phyloP scores from a whole-genome alignment of 2,888 invertebrate genomes.

The Limulus polyphemus region DNA sequence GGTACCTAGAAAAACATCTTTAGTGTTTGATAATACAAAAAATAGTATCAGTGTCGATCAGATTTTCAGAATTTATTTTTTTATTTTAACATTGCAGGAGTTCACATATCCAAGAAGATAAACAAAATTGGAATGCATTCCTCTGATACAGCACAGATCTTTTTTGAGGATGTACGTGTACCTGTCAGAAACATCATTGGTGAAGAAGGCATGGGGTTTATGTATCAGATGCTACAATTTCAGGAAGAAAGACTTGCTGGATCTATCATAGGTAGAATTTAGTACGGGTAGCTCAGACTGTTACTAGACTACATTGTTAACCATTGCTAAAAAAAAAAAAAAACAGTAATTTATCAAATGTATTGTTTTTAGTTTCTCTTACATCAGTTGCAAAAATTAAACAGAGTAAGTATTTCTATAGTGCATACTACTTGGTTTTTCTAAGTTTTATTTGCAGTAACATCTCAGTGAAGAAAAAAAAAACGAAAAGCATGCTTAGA shows the following conservation, averaged over 20 bases:
- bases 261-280: slow-evolving; percentile 10
- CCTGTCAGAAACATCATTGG: slow-evolving; percentile 43
- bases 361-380: no score
- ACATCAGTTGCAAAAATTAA: no score
- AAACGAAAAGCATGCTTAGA: no score
- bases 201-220: slow-evolving; percentile 43
- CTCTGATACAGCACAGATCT: slow-evolving; percentile 45
- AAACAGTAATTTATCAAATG: no score
- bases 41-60: no score
- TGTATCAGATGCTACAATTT: slow-evolving; percentile 46
- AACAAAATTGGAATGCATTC: slow-evolving; percentile 43
- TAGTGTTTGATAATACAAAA: no score
- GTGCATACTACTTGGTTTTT: no score
- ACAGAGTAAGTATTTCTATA: no score
- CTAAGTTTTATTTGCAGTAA: no score
- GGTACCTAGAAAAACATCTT: no score
- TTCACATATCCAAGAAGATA: slow-evolving; percentile 37
- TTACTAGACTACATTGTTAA: not conserved
- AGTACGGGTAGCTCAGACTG: not conserved
- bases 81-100: slow-evolving; percentile 29
- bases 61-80: no score
- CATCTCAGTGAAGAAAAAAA: no score
- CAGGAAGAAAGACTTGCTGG: slow-evolving; percentile 44
- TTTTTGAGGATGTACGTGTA: slow-evolving; percentile 44
- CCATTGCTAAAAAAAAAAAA: not conserved